Evolutionary conservation across 2,797 vertebrate species (phyloP).

Genomic region (Fratercula arctica): DNA sequence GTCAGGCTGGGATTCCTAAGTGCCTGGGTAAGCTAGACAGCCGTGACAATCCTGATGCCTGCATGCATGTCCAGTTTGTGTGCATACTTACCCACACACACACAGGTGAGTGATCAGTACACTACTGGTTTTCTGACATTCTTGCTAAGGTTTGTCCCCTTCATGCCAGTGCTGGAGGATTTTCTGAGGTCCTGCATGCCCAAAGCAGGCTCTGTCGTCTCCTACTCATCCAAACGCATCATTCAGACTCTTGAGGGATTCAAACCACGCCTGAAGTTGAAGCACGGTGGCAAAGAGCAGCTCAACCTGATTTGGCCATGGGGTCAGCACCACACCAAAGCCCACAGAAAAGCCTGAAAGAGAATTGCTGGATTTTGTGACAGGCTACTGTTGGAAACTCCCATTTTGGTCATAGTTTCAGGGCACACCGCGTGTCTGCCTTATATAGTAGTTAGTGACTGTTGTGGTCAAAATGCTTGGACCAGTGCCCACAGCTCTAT

Average conservation of each 20-base stretch:
- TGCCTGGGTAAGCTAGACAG: neutral
- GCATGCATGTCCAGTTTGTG: neutral
- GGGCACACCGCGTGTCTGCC: fast-evolving
- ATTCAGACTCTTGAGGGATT: neutral
- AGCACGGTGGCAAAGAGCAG: neutral
- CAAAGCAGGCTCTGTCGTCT: neutral
- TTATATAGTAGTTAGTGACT: neutral
- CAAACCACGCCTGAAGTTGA: neutral
- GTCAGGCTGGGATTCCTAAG: neutral
- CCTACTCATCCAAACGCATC: neutral
- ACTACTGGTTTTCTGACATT: neutral
- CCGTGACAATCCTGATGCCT: neutral
- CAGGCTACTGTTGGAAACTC: neutral
- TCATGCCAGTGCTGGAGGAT: neutral
- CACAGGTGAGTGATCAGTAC: neutral
- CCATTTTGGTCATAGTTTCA: neutral
- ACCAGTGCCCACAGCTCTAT: neutral
- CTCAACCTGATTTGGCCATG: neutral
- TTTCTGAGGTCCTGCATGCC: neutral
- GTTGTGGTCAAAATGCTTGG: neutral
- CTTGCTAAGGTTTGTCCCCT: neutral
- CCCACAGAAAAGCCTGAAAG: neutral
- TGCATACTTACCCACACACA: neutral
- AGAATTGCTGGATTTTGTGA: neutral
- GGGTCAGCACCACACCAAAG: neutral